These are phyloP conservation scores for Eurois occulta DNA, from an alignment of 2,888 invertebrate species.

Conservation along the genomic window DNA sequence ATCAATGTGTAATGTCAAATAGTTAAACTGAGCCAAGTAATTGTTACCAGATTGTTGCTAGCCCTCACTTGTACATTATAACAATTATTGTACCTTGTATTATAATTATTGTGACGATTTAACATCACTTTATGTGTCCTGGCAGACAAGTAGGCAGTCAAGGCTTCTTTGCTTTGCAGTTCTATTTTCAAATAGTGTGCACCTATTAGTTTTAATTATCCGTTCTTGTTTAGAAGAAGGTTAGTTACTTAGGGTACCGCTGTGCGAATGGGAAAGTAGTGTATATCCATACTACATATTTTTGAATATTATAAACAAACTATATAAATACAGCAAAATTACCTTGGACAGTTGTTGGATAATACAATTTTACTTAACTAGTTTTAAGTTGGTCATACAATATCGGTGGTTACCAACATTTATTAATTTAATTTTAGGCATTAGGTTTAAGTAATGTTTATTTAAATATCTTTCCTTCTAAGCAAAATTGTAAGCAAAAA, in stretches of 20 bases:
- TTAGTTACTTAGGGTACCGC: not conserved
- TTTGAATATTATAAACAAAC: not conserved
- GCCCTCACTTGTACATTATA: slow-evolving; percentile 24
- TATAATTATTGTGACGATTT: slow-evolving; percentile 30
- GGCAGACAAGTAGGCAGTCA: slow-evolving; percentile 48
- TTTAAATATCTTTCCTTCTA: not conserved
- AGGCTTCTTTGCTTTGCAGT: slow-evolving; percentile 47
- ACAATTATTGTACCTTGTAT: slow-evolving; percentile 23
- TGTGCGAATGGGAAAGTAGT: not conserved
- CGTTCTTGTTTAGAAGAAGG: slow-evolving; percentile 11
- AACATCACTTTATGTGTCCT: slow-evolving; percentile 56
- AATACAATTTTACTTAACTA: not conserved
- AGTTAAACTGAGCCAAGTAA: slow-evolving; percentile 51
- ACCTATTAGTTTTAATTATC: slow-evolving; percentile 16
- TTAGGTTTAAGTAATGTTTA: not conserved
- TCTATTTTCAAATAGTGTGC: slow-evolving; percentile 58
- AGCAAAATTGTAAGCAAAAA: not conserved
- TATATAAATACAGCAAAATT: not conserved
- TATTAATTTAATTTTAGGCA: not conserved
- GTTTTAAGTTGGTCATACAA: not conserved
- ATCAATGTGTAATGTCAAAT: slow-evolving; percentile 43
- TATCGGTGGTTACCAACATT: not conserved
- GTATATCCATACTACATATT: not conserved
- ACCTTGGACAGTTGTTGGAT: not conserved
- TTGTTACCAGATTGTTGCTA: slow-evolving; percentile 39